These are phyloP conservation scores for Ganaspis sp. DNA, from an alignment of 1,140 invertebrate species.

Conservation along the genomic window DNA sequence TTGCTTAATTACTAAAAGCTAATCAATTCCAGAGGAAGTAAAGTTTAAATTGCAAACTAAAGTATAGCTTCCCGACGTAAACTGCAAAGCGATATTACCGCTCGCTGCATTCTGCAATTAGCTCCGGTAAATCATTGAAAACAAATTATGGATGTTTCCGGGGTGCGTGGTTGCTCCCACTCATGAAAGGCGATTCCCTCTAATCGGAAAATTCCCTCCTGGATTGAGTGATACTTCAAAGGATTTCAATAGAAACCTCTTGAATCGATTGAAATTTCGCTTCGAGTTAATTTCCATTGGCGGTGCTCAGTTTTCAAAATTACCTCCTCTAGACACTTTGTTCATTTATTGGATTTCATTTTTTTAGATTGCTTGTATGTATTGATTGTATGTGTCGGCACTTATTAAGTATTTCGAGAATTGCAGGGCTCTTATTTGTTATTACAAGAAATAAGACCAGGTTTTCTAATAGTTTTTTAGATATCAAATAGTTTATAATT, in stretches of 20 bases:
- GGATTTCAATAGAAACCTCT: slow-evolving; percentile 9
- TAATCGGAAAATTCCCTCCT: slow-evolving; percentile 43
- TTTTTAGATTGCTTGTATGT: too few relatives aligned
- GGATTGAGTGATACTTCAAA: neutral
- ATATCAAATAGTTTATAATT: too few relatives aligned
- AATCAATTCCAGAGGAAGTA: slow-evolving; percentile 78
- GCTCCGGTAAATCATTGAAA: slow-evolving; percentile 77
- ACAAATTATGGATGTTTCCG: slow-evolving; percentile 72
- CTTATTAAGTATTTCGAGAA: too few relatives aligned
- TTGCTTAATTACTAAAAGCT: slow-evolving; percentile 78
- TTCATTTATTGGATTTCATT: too few relatives aligned
- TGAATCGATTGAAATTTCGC: neutral
- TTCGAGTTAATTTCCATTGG: neutral
- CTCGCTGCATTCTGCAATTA: slow-evolving; percentile 76
- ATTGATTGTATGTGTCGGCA: too few relatives aligned
- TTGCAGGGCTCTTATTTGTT: too few relatives aligned
- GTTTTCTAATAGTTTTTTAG: too few relatives aligned
- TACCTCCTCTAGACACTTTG: neutral
- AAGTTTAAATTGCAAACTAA: slow-evolving; percentile 78
- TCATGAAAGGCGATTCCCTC: slow-evolving; percentile 61
- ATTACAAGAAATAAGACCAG: too few relatives aligned
- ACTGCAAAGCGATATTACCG: slow-evolving; percentile 75
- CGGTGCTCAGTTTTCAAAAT: neutral
- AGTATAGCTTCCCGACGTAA: slow-evolving; percentile 75
- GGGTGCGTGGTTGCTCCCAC: slow-evolving; percentile 52